These are phyloP conservation scores for Actenoides hombroni DNA, from an alignment of 2,113 vertebrate genomes.

Conservation along the genomic window DNA sequence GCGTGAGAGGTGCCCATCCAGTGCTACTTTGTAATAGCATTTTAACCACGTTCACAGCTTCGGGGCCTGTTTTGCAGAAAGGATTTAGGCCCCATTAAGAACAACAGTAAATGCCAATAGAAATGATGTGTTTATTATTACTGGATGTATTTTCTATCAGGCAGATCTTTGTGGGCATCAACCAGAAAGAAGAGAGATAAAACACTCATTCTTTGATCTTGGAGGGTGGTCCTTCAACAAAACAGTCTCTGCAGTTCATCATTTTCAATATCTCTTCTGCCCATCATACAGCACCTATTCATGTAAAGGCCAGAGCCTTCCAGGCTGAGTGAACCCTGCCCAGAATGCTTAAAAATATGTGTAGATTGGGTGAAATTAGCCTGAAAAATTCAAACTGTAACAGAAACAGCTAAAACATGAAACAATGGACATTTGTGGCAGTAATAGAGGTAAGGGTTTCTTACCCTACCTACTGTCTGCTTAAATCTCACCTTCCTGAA, in stretches of 20 bases:
- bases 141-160: background rate
- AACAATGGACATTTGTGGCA: background rate
- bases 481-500: background rate
- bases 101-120: background rate
- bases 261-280: background rate
- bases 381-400: background rate
- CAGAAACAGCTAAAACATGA: background rate
- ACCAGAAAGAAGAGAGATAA: background rate
- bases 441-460: background rate
- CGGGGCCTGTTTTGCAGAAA: background rate
- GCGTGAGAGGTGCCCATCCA: background rate
- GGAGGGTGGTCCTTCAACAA: background rate
- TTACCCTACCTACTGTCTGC: background rate
- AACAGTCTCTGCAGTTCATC: background rate
- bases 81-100: background rate
- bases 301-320: background rate
- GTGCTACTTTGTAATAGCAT: background rate
- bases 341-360: background rate
- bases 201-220: conserved; percentile 22
- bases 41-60: background rate
- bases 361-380: background rate
- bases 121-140: background rate
- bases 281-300: background rate
- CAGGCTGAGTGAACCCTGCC: background rate
- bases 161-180: background rate